phyloP scores from a whole-genome alignment of 2,888 invertebrate species.

The Meloe dianella region DNA sequence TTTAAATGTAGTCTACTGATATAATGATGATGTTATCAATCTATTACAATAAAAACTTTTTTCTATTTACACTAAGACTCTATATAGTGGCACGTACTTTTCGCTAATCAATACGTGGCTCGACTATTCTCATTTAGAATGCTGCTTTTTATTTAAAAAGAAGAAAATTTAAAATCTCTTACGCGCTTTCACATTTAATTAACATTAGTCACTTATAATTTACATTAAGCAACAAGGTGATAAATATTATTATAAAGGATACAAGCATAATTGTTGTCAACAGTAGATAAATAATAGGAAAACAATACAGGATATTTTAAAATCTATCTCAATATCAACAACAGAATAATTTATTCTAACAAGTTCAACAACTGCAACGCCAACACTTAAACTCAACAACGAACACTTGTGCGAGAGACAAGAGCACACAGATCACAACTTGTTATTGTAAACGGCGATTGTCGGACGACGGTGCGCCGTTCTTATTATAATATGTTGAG shows the following conservation, averaged over 20 bases:
- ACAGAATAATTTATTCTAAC: slow-evolving; percentile 27
- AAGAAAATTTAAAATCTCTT: neutral
- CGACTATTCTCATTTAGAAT: slow-evolving; percentile 48
- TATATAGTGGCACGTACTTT: slow-evolving; percentile 25
- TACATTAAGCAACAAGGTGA: neutral
- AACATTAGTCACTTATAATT: slow-evolving; percentile 4
- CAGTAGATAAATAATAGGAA: neutral
- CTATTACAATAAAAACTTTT: neutral
- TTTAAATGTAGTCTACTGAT: slow-evolving; percentile 20
- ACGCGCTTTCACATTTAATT: slow-evolving; percentile 1
- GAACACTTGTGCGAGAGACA: slow-evolving; percentile 26
- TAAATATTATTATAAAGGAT: slow-evolving; percentile 2
- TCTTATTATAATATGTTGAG: slow-evolving; percentile 11
- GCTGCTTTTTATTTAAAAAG: slow-evolving; percentile 43
- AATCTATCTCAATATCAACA: slow-evolving; percentile 31
- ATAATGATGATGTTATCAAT: neutral
- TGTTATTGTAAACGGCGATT: slow-evolving; percentile 30
- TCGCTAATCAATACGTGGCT: slow-evolving; percentile 29
- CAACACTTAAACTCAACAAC: slow-evolving; percentile 36
- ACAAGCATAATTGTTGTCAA: neutral
- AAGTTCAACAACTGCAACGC: slow-evolving; percentile 36
- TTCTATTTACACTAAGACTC: slow-evolving; percentile 29
- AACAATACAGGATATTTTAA: neutral
- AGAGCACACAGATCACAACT: slow-evolving; percentile 33
- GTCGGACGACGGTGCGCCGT: slow-evolving; percentile 17